Percentiles rank a stretch among this genome's conserved stretches.
Conservation (phyloP, 53 echinoderm and acorn worm species). For the Hippasteria phrygiana region DNA sequence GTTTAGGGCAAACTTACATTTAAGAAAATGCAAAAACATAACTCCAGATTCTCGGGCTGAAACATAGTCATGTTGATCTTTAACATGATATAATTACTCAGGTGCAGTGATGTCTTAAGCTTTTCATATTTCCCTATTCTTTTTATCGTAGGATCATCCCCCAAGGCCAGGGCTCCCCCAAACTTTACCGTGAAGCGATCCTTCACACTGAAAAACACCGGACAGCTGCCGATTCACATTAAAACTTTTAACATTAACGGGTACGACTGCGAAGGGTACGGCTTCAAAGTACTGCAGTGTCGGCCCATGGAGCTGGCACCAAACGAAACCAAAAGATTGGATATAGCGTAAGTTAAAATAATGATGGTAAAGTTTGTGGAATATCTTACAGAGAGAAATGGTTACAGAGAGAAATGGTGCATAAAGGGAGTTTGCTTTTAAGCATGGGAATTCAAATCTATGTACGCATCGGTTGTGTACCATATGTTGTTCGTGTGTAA, state of each 20-base stretch:
- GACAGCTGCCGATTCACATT: constrained; percentile 90
- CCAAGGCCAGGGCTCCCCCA: constrained; percentile 89
- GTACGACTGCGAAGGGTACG: constrained; percentile 91
- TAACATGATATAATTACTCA: not conserved
- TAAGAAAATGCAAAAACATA: too few relatives aligned
- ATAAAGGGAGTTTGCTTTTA: too few relatives aligned
- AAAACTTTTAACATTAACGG: constrained; percentile 94
- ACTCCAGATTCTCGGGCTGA: too few relatives aligned
- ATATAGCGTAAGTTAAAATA: constrained; percentile 91
- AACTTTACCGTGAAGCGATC: constrained; percentile 98
- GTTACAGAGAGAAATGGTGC: too few relatives aligned
- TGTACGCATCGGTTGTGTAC: too few relatives aligned
- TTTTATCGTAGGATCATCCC: constrained; percentile 76
- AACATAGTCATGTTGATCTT: too few relatives aligned
- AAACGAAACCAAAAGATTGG: constrained; percentile 88
- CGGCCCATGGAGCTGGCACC: constrained; percentile 83
- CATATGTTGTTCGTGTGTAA: too few relatives aligned
- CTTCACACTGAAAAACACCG: constrained; percentile 92
- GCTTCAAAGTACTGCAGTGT: constrained; percentile 94
- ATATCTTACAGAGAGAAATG: too few relatives aligned
- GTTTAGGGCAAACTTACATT: too few relatives aligned
- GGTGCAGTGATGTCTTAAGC: not conserved
- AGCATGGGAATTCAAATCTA: too few relatives aligned
- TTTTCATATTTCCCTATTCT: not conserved
- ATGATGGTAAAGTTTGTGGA: not conserved